Base-by-base conservation (phyloP, 2,888 invertebrate species). In the Altica lythri region DNA sequence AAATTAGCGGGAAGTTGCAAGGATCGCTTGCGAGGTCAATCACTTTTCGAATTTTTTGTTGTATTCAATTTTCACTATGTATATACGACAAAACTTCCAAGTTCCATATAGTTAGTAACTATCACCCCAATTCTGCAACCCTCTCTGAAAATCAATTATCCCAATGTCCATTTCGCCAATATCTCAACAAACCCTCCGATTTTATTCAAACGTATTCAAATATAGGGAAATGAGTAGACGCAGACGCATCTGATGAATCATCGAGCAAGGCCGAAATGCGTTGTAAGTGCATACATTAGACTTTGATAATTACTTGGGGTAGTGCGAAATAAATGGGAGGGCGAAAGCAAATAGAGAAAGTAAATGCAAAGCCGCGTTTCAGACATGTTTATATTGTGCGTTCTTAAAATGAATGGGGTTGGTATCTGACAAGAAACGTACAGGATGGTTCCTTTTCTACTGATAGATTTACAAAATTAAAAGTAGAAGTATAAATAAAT, bases 331-430 rank as follows among this genome's bases (percentile, higher is more conserved):
- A 30, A 53, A 42, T 53, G 40, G 38, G n/a, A 55, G 57, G 59
- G 56, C 59, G 53, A 57, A 52, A 51, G 57, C 46, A 57, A 57
- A 59, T 54, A 59, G 56, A 54, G 54, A 51, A 58, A 54, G 59
- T 53, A 53, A 60, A 62, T 57, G 59, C 56, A 59, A 62, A 60
- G 64, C 63, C 60, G 60, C 61, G 61, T 62, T 60, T 60, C 56
- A 57, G 57, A 60, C 65, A 59, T 65, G 68, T 65, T 67, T 66
- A 62, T 60, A 57, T 61, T 53, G 53, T 44, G 47, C 54, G 49
- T 38, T 44, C 53, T 55, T 58, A 63, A n/a, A 59, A 65, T 65
- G 62, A 64, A 60, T 56, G 63, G 61, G 62, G 63, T 60, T n/a
- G 56, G 60, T 48, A 44, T 53, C 4, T 32, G 44, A 27, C 30